Conservation (phyloP, 2,797 vertebrate species). For the Pipistrellus pipistrellus region DNA sequence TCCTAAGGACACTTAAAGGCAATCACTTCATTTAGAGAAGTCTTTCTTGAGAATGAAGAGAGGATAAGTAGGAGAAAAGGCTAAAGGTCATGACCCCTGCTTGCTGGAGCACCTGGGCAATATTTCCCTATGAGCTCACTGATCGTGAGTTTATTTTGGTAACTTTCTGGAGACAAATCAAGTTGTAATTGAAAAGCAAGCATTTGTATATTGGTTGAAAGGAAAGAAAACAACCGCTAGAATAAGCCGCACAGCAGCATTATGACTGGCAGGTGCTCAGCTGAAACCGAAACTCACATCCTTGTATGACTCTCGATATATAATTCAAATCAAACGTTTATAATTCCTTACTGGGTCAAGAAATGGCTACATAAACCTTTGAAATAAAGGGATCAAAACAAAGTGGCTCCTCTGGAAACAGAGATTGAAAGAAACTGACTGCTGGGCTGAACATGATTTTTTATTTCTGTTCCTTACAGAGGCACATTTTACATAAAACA, state of each 20-base stretch:
- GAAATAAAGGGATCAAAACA: background rate
- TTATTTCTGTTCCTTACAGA: background rate
- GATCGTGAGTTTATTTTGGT: conserved; percentile 63
- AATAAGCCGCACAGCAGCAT: background rate
- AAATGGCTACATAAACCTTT: background rate
- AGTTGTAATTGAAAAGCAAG: conserved; percentile 69
- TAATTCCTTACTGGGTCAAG: background rate
- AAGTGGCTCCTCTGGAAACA: background rate
- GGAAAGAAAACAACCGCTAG: background rate
- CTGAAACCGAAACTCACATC: background rate
- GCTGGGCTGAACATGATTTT: background rate
- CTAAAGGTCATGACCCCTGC: conserved; percentile 61
- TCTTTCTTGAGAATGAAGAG: conserved; percentile 39
- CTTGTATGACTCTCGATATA: background rate
- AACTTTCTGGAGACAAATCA: conserved; percentile 56
- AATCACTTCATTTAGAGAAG: conserved; percentile 61
- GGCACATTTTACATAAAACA: background rate
- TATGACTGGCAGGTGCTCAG: background rate
- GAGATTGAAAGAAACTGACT: background rate
- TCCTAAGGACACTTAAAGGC: conserved; percentile 66
- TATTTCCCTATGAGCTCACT: conserved; percentile 66
- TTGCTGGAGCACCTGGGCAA: conserved; percentile 62
- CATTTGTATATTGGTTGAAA: background rate
- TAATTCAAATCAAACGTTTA: background rate
- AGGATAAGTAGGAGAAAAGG: conserved; percentile 14